Evolutionary conservation across 2,113 vertebrate genomes (phyloP).

Genomic region (Pterophyllum scalare): DNA sequence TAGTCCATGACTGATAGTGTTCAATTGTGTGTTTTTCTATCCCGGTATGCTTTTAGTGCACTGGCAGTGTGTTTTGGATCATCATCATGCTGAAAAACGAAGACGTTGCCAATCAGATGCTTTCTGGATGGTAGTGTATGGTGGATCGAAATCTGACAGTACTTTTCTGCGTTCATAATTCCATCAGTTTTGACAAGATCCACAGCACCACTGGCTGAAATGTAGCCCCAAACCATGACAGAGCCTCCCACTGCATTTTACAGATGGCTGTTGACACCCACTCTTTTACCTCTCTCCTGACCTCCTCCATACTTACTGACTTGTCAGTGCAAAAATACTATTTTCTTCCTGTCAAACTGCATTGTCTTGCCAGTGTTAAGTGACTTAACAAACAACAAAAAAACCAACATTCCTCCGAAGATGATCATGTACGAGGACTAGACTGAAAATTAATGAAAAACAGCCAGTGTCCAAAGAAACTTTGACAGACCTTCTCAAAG

Average conservation of each 20-base stretch:
- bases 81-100: neutral
- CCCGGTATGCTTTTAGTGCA: neutral
- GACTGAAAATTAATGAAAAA: neutral
- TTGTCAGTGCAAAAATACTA: neutral
- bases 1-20: neutral
- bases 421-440: neutral
- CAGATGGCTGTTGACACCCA: constrained; percentile 1
- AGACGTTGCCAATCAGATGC: neutral
- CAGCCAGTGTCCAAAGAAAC: accelerated
- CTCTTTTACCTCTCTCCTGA: neutral
- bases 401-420: neutral
- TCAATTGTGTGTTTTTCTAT: neutral
- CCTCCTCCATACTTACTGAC: neutral
- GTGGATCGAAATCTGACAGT: neutral
- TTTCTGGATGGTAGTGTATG: neutral
- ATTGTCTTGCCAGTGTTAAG: neutral
- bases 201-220: neutral
- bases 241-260: neutral
- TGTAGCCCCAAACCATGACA: neutral
- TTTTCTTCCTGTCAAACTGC: neutral
- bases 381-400: neutral
- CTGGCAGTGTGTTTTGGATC: neutral
- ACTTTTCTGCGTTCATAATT: neutral
- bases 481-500: neutral
- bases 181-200: neutral